Base-by-base conservation (phyloP, 2,888 invertebrate species). In the Imbricaverruca yamaguchii region DNA sequence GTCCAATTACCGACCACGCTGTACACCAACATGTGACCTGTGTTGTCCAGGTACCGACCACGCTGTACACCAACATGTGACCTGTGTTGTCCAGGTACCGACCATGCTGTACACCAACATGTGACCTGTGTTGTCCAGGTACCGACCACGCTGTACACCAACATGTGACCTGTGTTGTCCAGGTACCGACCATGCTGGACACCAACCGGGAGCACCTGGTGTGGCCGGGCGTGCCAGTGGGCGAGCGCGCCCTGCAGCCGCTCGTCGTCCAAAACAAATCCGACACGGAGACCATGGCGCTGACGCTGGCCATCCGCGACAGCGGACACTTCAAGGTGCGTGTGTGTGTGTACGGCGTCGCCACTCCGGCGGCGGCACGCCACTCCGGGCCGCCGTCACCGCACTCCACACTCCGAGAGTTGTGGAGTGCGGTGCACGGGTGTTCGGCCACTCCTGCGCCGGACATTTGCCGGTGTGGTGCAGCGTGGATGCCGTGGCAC, bases 191-290 rank as follows among this genome's bases (percentile, higher is more conserved):
- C 74, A 74, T 74, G 74, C 74, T 74, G 53, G 74, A 74, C 74
- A 74, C 74, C 3, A 74, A 74, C 74, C 74, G 74, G 12, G 74
- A 74, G 53, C 74, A 74, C 74, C 74, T 74, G 74, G 74, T 53
- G 74, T 74, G 74, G 74, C 74, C 74, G 18, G 74, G 74, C 74
- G 74, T 74, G 18, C 53, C 74, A 6, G 74, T 25, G 8, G 74
- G 74, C 53, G 53, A 53, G 21, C 74, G 74, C 10, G 74, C 8
- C 18, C 18, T 74, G 74, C 39, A 74, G 53, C 74, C 74, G 9
- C 74, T 74, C 18, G 53, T 74, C 21, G 11, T 74, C 53, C 53
- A 74, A 53, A 74, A 74, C 18, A 18, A 9, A 53, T 74, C 74
- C 18, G 74, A 74, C 15, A 53, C 74, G 74, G 74, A 74, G 1